phyloP scores from a whole-genome alignment of 2,888 invertebrate genomes.

The Apomyelois bistriatella region DNA sequence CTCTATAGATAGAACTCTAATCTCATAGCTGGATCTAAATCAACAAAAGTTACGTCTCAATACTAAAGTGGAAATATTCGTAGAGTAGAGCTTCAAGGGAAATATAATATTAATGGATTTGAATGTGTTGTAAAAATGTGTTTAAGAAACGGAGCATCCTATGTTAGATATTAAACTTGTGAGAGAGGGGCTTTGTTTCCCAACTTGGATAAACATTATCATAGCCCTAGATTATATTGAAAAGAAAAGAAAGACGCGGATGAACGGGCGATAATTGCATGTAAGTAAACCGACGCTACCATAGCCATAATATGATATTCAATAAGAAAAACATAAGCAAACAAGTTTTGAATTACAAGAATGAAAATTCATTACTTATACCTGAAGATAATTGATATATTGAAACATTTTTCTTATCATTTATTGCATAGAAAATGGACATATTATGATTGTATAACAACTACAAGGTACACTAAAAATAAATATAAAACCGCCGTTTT shows the following conservation, averaged over 20 bases:
- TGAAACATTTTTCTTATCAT: too few relatives aligned
- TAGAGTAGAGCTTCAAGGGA: too few relatives aligned
- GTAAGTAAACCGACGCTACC: too few relatives aligned
- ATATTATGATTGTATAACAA: too few relatives aligned
- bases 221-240: background rate
- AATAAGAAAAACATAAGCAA: too few relatives aligned
- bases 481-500: background rate
- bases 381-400: too few relatives aligned
- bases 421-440: too few relatives aligned
- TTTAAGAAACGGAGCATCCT: constrained; percentile 9
- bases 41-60: background rate
- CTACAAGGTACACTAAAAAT: too few relatives aligned
- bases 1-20: background rate
- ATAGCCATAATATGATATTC: too few relatives aligned
- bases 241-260: background rate
- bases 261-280: background rate
- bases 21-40: background rate
- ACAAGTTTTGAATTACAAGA: too few relatives aligned
- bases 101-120: background rate
- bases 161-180: constrained; percentile 19
- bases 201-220: constrained; percentile 4
- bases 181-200: constrained; percentile 4
- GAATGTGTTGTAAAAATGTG: constrained; percentile 8
- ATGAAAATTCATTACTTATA: too few relatives aligned
- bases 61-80: background rate